Evolutionary conservation across 2,797 vertebrate genomes (phyloP).

Genomic region (Uromys caudimaculatus): DNA sequence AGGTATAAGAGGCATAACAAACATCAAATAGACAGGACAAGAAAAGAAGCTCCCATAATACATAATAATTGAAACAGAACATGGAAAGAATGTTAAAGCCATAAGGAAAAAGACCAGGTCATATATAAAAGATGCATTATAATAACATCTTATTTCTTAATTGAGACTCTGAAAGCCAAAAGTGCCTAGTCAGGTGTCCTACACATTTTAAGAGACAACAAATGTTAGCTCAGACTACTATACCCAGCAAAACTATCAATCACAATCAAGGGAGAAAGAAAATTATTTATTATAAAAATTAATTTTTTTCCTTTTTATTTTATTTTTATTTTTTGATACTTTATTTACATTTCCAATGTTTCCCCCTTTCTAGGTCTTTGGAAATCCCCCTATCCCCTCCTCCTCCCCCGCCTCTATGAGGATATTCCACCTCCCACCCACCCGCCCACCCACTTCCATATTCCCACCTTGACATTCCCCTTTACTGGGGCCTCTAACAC

Average conservation of each 20-base stretch:
- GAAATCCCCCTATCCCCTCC: too few relatives aligned
- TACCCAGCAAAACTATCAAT: not conserved
- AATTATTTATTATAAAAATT: not conserved
- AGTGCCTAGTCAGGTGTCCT: not conserved
- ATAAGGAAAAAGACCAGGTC: not conserved
- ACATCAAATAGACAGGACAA: not conserved
- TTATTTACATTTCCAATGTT: too few relatives aligned
- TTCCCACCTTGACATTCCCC: too few relatives aligned
- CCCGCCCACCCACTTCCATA: too few relatives aligned
- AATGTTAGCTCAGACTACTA: not conserved
- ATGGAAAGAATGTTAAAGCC: not conserved
- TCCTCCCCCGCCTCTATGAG: too few relatives aligned
- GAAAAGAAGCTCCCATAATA: too few relatives aligned
- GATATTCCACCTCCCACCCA: too few relatives aligned
- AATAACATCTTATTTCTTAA: not conserved
- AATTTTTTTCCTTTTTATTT: too few relatives aligned
- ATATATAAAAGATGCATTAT: not conserved
- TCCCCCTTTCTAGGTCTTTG: too few relatives aligned
- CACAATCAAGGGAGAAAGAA: not conserved
- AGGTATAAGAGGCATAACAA: not conserved
- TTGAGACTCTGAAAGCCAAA: not conserved
- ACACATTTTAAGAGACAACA: not conserved
- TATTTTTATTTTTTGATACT: too few relatives aligned
- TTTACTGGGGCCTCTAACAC: too few relatives aligned
- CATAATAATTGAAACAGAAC: not conserved